phyloP scores from a whole-genome alignment of 1,140 invertebrate species.

The Cyclargus thomasi region DNA sequence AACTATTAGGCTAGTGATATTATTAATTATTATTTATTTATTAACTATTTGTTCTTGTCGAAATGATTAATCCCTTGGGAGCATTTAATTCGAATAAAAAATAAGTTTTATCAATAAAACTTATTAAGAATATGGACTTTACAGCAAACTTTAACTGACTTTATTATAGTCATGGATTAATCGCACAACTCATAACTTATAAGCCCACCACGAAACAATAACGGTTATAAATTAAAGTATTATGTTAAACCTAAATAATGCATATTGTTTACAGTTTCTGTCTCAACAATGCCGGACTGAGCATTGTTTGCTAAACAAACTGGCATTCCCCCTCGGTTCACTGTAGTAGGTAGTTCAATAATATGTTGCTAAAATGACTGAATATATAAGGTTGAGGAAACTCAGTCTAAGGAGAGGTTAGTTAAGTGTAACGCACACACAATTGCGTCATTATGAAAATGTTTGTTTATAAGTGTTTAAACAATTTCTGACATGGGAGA shows the following conservation, averaged over 20 bases:
- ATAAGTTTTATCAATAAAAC: no score
- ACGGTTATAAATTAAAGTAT: constrained; percentile 7
- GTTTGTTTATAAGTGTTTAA: no score
- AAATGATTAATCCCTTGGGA: no score
- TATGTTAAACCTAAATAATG: constrained; percentile 18
- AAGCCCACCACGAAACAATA: background rate
- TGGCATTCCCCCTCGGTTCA: constrained; percentile 25
- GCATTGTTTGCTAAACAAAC: constrained; percentile 39
- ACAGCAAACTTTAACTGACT: no score
- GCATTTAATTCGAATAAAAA: no score
- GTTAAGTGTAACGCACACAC: background rate
- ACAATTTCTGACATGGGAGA: no score
- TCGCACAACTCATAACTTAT: background rate
- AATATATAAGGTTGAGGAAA: constrained; percentile 46
- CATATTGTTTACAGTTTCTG: constrained; percentile 36
- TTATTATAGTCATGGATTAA: no score
- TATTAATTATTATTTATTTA: no score
- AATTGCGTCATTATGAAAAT: no score
- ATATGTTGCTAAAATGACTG: constrained; percentile 29
- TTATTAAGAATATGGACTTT: no score
- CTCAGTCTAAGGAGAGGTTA: constrained; percentile 44
- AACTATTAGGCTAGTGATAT: no score
- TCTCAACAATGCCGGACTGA: constrained; percentile 33
- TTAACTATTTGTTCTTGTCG: no score
- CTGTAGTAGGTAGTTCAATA: background rate